These are phyloP conservation scores for Enteromius fasciolatus DNA, from an alignment of 2,797 vertebrate species.

Conservation along the genomic window DNA sequence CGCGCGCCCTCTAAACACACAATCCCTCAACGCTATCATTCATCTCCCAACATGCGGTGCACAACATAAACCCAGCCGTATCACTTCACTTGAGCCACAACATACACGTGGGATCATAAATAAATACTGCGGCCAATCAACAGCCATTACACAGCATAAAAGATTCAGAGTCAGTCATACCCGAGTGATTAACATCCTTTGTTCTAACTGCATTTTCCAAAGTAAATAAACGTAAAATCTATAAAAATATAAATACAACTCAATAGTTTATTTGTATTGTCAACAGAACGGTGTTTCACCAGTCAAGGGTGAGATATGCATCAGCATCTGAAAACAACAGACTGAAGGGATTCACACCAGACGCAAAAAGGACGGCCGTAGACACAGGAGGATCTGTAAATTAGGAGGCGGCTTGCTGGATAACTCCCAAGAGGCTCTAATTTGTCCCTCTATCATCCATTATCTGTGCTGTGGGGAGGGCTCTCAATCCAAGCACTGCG, in stretches of 20 bases:
- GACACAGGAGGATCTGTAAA: slow-evolving; percentile 46
- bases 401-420: slow-evolving; percentile 52
- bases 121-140: slow-evolving; percentile 44
- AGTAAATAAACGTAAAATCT: slow-evolving; percentile 1
- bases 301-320: slow-evolving; percentile 21
- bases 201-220: background rate
- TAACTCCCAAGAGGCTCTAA: slow-evolving; percentile 55
- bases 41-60: slow-evolving; percentile 35
- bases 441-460: slow-evolving; percentile 57
- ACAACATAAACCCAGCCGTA: slow-evolving; percentile 57
- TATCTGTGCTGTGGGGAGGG: slow-evolving; percentile 52
- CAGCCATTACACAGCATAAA: slow-evolving; percentile 6
- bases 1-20: slow-evolving; percentile 51
- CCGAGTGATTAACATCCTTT: background rate
- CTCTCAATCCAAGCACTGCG: slow-evolving; percentile 49
- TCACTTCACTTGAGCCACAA: slow-evolving; percentile 54
- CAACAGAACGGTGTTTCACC: background rate
- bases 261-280: slow-evolving; percentile 38
- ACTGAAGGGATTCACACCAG: slow-evolving; percentile 31
- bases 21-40: slow-evolving; percentile 43
- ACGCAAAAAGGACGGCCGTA: slow-evolving; percentile 2
- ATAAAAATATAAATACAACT: slow-evolving; percentile 28
- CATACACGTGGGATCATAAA: slow-evolving; percentile 40
- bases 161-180: background rate
- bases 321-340: slow-evolving; percentile 31